Evolutionary conservation across 1,140 invertebrate genomes (phyloP).

Genomic region (Bradysia coprophila): DNA sequence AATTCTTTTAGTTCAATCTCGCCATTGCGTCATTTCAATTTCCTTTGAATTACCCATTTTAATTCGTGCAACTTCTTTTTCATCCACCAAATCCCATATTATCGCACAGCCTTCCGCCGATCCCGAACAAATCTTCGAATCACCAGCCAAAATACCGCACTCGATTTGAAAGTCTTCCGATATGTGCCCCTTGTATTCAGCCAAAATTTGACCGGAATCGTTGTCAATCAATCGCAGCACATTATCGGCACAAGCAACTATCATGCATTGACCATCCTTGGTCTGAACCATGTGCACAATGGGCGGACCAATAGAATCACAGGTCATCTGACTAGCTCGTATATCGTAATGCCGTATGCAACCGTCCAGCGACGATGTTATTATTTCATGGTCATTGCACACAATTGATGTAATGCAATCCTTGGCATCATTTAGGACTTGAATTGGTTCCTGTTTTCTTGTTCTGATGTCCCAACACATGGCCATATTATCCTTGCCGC

Average conservation of each 20-base stretch:
- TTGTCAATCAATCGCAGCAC: slow-evolving; percentile 77
- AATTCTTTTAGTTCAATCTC: neutral
- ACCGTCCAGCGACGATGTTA: slow-evolving; percentile 79
- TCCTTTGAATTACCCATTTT: slow-evolving; percentile 23
- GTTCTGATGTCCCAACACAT: slow-evolving; percentile 76
- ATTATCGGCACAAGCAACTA: slow-evolving; percentile 67
- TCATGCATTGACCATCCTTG: slow-evolving; percentile 63
- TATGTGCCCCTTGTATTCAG: slow-evolving; percentile 60
- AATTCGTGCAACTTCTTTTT: slow-evolving; percentile 36
- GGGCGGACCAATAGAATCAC: slow-evolving; percentile 71
- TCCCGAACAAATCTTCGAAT: slow-evolving; percentile 71
- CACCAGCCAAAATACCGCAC: slow-evolving; percentile 61
- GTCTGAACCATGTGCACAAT: slow-evolving; percentile 39
- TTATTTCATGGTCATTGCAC: slow-evolving; percentile 77
- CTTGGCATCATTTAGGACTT: slow-evolving; percentile 76
- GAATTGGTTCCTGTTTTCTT: slow-evolving; percentile 51
- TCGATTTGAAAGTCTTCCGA: slow-evolving; percentile 70
- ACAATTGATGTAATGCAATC: slow-evolving; percentile 78
- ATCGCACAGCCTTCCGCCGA: slow-evolving; percentile 70
- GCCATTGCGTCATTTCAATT: slow-evolving; percentile 9
- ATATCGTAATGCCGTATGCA: slow-evolving; percentile 81
- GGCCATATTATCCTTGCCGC: slow-evolving; percentile 79
- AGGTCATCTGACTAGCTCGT: slow-evolving; percentile 56
- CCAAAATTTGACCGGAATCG: slow-evolving; percentile 61
- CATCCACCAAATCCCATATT: slow-evolving; percentile 74